Percentiles rank a stretch among this genome's conserved stretches.
phyloP scores from a whole-genome alignment of 2,888 invertebrate genomes.

The Meganola albula region DNA sequence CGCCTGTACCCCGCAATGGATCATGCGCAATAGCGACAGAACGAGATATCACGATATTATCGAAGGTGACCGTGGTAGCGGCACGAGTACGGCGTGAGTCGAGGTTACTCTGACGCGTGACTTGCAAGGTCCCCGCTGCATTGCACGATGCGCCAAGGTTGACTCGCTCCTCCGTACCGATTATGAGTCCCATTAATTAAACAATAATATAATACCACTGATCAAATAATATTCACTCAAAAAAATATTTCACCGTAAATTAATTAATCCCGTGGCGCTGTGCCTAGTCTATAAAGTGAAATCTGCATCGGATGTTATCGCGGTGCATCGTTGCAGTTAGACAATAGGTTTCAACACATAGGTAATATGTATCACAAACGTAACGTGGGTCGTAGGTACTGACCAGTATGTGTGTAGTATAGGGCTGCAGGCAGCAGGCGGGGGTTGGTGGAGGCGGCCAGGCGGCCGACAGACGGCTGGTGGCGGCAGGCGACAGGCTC shows the following conservation, averaged over 20 bases:
- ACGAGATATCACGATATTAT: conserved; percentile 34
- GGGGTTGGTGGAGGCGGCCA: conserved; percentile 32
- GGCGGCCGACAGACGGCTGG: conserved; percentile 30
- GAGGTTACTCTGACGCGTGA: conserved; percentile 78
- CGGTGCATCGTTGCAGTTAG: conserved; percentile 54
- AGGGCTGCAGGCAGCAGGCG: conserved; percentile 37
- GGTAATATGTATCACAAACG: conserved; percentile 30
- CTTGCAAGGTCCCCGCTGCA: conserved; percentile 78
- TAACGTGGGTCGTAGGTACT: conserved; percentile 36
- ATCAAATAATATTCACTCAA: conserved; percentile 7
- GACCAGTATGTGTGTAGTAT: conserved; percentile 35
- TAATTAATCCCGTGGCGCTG: conserved; percentile 30
- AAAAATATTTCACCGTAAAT: conserved; percentile 13
- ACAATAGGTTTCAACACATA: conserved; percentile 46
- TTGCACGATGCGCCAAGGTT: conserved; percentile 78
- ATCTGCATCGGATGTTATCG: conserved; percentile 54
- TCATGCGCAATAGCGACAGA: conserved; percentile 21
- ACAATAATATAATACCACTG: conserved; percentile 13
- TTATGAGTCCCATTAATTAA: conserved; percentile 41
- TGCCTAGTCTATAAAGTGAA: conserved; percentile 60
- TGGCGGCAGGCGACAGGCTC: conserved; percentile 31
- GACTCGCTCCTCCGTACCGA: conserved; percentile 58
- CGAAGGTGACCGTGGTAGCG: conserved; percentile 50
- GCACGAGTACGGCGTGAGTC: conserved; percentile 68
- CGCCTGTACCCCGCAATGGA: too few species aligned